Conservation (phyloP, 2,113 vertebrate species). For the Prolemur simus region DNA sequence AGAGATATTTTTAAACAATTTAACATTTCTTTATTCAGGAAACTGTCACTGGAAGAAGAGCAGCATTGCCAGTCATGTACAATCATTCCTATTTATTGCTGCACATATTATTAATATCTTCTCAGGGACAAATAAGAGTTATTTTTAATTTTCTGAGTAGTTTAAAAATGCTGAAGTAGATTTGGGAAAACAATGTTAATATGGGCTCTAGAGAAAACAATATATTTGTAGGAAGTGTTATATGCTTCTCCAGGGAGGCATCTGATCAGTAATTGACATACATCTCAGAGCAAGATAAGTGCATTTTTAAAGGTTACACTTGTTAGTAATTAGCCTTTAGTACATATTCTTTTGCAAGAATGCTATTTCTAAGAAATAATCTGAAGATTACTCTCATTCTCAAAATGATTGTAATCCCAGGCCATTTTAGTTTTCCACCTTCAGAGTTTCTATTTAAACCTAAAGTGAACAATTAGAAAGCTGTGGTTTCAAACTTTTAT, state of each 20-base stretch:
- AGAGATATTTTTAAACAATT: neutral
- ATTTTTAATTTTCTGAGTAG: neutral
- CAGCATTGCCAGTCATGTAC: rapidly evolving
- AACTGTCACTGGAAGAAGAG: neutral
- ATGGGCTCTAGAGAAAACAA: neutral
- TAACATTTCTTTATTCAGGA: neutral
- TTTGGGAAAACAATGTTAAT: neutral
- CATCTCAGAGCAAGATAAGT: neutral
- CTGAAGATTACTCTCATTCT: neutral
- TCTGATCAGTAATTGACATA: neutral
- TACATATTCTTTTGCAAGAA: neutral
- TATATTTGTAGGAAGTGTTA: neutral
- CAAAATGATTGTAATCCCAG: neutral
- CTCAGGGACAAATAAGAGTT: neutral
- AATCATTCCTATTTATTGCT: neutral
- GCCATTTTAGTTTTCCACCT: neutral
- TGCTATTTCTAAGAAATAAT: neutral
- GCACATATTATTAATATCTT: neutral
- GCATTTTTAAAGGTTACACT: neutral
- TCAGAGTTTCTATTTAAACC: neutral
- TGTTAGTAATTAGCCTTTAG: neutral
- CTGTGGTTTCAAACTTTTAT: too few relatives aligned
- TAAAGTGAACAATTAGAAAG: neutral
- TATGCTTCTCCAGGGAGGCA: neutral
- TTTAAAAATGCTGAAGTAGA: neutral